Percentiles rank a stretch among this genome's conserved stretches.
These are phyloP conservation scores for Smittia sp. DNA, from an alignment of 2,888 invertebrate species.

Conservation along the genomic window DNA sequence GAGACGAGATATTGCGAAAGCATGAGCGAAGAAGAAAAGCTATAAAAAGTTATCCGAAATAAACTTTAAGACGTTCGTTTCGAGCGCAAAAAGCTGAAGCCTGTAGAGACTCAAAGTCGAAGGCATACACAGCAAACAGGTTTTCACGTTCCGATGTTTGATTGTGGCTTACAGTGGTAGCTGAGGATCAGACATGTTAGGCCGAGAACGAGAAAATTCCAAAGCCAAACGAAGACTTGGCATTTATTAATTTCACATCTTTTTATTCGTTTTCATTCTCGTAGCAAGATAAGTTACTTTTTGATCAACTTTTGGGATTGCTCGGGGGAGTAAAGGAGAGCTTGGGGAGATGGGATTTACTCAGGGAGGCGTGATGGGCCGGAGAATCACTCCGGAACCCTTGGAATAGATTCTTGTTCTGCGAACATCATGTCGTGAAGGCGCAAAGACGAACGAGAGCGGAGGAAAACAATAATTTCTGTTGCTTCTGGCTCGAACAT, in stretches of 20 bases:
- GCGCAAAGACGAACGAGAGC: neutral
- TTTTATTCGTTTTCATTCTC: neutral
- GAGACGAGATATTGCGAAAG: neutral
- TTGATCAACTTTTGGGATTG: constrained; percentile 20
- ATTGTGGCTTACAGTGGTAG: constrained; percentile 9
- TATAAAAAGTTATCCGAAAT: constrained; percentile 23
- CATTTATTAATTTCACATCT: constrained; percentile 22
- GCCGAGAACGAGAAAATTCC: neutral
- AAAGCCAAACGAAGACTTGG: neutral
- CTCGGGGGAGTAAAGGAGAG: neutral
- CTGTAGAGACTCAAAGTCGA: neutral
- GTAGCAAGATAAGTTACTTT: constrained; percentile 22
- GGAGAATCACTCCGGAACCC: neutral
- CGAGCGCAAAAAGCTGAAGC: neutral
- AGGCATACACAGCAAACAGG: neutral
- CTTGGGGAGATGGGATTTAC: neutral
- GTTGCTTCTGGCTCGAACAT: neutral
- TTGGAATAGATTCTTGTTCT: constrained; percentile 5
- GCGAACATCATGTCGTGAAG: neutral
- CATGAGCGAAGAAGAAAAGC: neutral
- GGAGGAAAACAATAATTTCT: constrained; percentile 7
- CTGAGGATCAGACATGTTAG: neutral
- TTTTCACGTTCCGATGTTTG: constrained; percentile 5
- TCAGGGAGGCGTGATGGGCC: neutral
- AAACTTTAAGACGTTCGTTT: neutral